Base-by-base conservation (phyloP, 2,113 vertebrate species). In the Dromiciops gliroides region DNA sequence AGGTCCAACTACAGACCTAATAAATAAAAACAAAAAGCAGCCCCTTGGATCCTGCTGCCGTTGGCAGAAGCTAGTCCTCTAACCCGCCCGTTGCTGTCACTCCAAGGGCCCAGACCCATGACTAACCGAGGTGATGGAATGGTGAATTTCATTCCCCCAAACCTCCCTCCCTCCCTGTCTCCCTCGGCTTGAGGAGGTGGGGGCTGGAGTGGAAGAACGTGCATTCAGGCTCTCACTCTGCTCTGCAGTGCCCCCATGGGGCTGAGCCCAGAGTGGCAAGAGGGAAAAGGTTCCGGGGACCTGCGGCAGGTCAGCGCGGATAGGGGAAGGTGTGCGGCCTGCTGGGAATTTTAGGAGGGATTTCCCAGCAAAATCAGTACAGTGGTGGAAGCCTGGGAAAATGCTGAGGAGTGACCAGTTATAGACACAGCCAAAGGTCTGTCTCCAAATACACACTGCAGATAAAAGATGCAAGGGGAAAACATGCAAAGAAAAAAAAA, bases 71-170 rank as follows among this genome's bases (percentile, higher is more conserved):
- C 31, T 31, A 16, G 60, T n/a, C 28, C 28, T 11, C 60, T n/a
- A n/a, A n/a, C 12, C 60, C 7, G 31, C 16, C 60, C 60, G n/a
- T 2, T 19, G 31, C 14, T 37, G 60, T 75, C 31, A 19, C 60
- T 75, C 60, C 60, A 2, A 67, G 37, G 60, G 60, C 31, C 60
- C 60, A 7, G 37, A 19, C 31, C 12, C 37, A 75, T n/a, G 60
- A 75, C 31, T n/a, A 75, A 31, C 90, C 88, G 50, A 95, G 94
- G 51, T 51, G 44, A n/a, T 37, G 92, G 67, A 94, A 93, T 88
- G 91, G 93, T 92, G 94, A 90, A 95, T 95, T 60, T 96, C 60
- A 90, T 96, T 94, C 97, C 97, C 97, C 97, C 97, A 94, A 93
- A 75, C 97, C 97, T 44, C 97, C 96, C 97, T 93, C 89, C 22